A percentile compares a stretch with the other conserved stretches of the same genome.
Conservation (phyloP, 2,113 vertebrate genomes). For the Ellobius talpinus region DNA sequence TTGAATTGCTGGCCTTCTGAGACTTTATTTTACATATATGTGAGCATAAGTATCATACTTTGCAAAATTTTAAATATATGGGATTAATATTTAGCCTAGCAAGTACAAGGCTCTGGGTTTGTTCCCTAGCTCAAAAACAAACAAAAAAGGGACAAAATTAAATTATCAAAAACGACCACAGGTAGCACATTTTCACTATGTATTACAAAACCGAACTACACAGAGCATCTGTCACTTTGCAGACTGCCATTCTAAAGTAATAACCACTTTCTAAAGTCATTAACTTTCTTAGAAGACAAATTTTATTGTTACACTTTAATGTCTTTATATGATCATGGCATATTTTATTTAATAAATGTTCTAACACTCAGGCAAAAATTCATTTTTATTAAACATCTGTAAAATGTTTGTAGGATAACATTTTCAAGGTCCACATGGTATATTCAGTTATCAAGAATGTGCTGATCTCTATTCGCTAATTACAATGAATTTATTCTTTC, state of each 20-base stretch:
- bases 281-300: slow-evolving; percentile 38
- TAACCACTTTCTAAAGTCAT: not conserved
- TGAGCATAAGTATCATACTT: not conserved
- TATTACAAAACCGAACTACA: not conserved
- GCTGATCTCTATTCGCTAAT: not conserved
- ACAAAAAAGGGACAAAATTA: not conserved
- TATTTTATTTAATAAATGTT: not conserved
- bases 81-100: not conserved
- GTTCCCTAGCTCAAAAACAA: not conserved
- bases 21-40: not conserved
- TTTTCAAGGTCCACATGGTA: slow-evolving; percentile 1
- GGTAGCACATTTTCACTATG: not conserved
- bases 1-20: not conserved
- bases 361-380: not conserved
- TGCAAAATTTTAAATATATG: not conserved
- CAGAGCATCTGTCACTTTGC: not conserved
- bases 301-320: not conserved
- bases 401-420: not conserved
- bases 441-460: not conserved
- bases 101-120: not conserved
- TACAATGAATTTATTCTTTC: not conserved
- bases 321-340: not conserved
- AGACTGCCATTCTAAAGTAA: not conserved
- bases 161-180: not conserved
- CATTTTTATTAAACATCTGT: not conserved